These are phyloP conservation scores for Dipodomys merriami DNA, from an alignment of 2,113 vertebrate species.

Conservation along the genomic window DNA sequence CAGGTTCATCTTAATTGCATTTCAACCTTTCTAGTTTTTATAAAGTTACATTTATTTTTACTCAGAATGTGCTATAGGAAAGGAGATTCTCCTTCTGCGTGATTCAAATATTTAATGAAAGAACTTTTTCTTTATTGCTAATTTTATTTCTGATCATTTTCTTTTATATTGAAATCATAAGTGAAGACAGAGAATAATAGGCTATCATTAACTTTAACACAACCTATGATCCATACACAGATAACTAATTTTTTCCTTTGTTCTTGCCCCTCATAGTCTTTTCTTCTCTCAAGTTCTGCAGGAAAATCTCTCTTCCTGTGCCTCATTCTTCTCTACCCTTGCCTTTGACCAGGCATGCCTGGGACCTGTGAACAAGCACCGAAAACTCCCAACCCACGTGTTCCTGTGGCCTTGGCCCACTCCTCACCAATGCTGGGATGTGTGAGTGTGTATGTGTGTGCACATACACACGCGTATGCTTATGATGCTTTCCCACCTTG, in stretches of 20 bases:
- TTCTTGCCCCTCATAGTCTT: slow-evolving; percentile 20
- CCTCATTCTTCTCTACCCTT: background rate
- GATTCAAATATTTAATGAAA: slow-evolving; percentile 65
- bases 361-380: background rate
- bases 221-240: background rate
- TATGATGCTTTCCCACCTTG: background rate
- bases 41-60: background rate
- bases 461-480: background rate
- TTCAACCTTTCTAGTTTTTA: background rate
- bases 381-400: background rate
- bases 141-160: slow-evolving; percentile 60
- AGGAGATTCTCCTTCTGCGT: background rate
- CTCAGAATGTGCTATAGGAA: slow-evolving; percentile 25
- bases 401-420: background rate
- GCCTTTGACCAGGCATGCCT: background rate
- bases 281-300: background rate
- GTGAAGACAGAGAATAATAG: slow-evolving; percentile 28
- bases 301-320: background rate
- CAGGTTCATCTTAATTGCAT: slow-evolving; percentile 17
- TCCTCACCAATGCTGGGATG: background rate
- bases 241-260: background rate
- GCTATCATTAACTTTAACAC: slow-evolving; percentile 41
- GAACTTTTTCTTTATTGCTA: slow-evolving; percentile 30
- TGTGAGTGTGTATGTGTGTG: no score
- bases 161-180: slow-evolving; percentile 35